phyloP scores from a whole-genome alignment of 2,888 invertebrate species.

The Strigamia transsilvanica region DNA sequence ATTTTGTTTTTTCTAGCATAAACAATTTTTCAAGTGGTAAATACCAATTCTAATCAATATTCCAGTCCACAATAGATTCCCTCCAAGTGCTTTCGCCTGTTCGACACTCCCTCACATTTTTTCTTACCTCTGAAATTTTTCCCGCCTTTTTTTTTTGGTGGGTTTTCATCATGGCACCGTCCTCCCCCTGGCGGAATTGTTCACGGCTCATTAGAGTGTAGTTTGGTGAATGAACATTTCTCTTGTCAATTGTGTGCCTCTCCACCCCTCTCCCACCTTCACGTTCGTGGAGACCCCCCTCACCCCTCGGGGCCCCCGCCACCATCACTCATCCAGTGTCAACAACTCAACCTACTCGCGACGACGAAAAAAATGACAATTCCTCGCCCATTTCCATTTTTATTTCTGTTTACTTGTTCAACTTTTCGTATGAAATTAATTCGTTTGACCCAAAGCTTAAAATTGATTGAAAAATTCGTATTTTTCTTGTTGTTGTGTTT shows the following conservation, averaged over 20 bases:
- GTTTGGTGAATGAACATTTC: conserved; percentile 20
- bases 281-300: neutral
- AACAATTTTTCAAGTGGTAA: conserved; percentile 20
- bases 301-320: neutral
- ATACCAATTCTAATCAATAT: conserved; percentile 20
- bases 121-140: conserved; percentile 7
- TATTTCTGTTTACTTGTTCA: neutral
- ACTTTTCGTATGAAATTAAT: too few relatives aligned
- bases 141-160: neutral
- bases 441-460: too few relatives aligned
- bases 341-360: neutral
- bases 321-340: conserved; percentile 20
- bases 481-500: too few relatives aligned
- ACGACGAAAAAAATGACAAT: conserved; percentile 4
- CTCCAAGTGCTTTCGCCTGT: conserved; percentile 20
- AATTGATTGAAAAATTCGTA: too few relatives aligned
- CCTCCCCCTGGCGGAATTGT: conserved; percentile 19
- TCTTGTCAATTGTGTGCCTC: conserved; percentile 14
- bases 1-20: neutral
- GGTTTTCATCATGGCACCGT: conserved; percentile 12
- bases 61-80: conserved; percentile 20
- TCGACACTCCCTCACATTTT: neutral
- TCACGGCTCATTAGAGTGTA: conserved; percentile 20
- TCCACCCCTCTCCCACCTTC: neutral
- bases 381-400: neutral